phyloP scores from a whole-genome alignment of 2,888 invertebrate genomes.

The Gortyna flavago region DNA sequence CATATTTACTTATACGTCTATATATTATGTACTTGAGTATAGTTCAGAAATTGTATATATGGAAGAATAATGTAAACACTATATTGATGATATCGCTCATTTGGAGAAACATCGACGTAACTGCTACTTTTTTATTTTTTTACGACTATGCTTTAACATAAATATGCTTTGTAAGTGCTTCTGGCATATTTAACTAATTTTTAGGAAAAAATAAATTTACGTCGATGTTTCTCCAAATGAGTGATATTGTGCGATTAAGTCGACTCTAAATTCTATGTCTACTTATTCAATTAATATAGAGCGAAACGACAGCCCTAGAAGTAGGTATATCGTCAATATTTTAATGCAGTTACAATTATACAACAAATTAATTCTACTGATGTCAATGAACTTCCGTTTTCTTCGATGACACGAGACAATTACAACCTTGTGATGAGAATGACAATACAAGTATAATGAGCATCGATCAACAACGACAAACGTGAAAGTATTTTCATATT shows the following conservation, averaged over 20 bases:
- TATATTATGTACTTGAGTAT: neutral
- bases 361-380: neutral
- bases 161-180: no score
- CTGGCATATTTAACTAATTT: no score
- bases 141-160: no score
- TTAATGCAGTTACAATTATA: conserved; percentile 10
- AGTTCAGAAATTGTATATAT: neutral
- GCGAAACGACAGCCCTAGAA: neutral
- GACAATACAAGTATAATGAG: neutral
- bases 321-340: neutral
- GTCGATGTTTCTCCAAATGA: no score
- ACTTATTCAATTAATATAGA: neutral
- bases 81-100: conserved; percentile 11
- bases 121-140: no score
- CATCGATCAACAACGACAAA: neutral
- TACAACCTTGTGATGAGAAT: neutral
- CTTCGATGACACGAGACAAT: conserved; percentile 21
- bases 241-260: neutral
- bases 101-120: no score
- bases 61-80: neutral
- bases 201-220: no score
- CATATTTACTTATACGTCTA: conserved; percentile 26
- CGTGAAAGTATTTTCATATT: neutral
- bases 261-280: neutral
- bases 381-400: conserved; percentile 13